Percentiles rank a stretch among this genome's conserved stretches.
These are phyloP conservation scores for Acipenser ruthenus DNA, from an alignment of 2,797 vertebrate species.

Conservation along the genomic window DNA sequence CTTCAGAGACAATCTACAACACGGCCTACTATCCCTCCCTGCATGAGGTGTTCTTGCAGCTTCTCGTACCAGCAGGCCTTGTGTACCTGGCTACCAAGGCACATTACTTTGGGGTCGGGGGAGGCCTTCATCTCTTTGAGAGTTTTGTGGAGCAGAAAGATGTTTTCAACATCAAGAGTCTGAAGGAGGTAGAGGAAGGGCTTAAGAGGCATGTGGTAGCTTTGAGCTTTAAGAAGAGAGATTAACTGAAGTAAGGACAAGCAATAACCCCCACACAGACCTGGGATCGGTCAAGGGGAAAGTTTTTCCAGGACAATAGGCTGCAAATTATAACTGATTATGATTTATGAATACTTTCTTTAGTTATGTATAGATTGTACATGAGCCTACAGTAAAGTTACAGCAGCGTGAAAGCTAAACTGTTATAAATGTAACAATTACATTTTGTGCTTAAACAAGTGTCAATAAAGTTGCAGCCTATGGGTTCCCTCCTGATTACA, in stretches of 20 bases:
- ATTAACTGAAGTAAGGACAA: background rate
- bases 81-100: conserved; percentile 85
- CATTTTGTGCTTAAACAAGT: too few species aligned
- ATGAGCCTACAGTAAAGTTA: too few species aligned
- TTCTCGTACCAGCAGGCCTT: conserved; percentile 59
- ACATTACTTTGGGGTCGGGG: conserved; percentile 90
- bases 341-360: too few species aligned
- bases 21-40: conserved; percentile 68
- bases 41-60: conserved; percentile 63
- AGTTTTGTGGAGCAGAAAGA: conserved; percentile 65
- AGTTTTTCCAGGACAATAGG: too few species aligned
- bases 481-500: too few species aligned
- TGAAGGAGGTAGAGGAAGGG: conserved; percentile 71
- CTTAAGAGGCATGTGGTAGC: conserved; percentile 75
- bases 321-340: too few species aligned
- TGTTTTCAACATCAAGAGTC: conserved; percentile 55
- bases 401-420: too few species aligned
- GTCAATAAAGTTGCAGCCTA: too few species aligned
- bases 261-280: too few species aligned
- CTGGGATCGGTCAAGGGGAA: too few species aligned
- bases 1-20: conserved; percentile 91
- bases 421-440: too few species aligned
- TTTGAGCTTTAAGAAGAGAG: conserved; percentile 61
- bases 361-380: too few species aligned
- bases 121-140: conserved; percentile 77